Conservation (phyloP, 1,140 invertebrate genomes). For the Antheraea pernyi region DNA sequence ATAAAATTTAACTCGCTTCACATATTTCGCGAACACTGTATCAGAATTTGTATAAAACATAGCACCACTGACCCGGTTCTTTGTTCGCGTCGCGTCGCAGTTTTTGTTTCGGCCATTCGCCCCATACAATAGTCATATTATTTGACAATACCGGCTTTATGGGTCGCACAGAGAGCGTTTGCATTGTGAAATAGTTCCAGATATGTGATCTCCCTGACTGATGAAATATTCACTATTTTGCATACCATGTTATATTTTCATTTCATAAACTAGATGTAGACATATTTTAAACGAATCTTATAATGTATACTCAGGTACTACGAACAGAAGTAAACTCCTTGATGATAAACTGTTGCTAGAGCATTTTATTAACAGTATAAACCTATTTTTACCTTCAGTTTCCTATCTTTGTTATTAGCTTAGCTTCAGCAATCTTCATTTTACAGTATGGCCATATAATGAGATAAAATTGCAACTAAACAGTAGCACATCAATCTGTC, state of each 20-base stretch:
- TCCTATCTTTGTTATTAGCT: too few relatives aligned
- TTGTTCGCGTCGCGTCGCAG: constrained; percentile 5
- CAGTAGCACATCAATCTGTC: too few relatives aligned
- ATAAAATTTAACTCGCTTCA: not conserved
- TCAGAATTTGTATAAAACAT: not conserved
- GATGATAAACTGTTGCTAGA: too few relatives aligned
- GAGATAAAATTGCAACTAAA: too few relatives aligned
- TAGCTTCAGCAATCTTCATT: too few relatives aligned
- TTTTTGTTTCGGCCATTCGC: constrained; percentile 13
- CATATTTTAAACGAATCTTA: not conserved
- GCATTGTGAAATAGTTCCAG: not conserved
- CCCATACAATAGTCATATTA: constrained; percentile 15
- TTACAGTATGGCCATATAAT: too few relatives aligned
- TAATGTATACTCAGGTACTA: too few relatives aligned
- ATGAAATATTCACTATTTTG: not conserved
- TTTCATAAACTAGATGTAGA: not conserved
- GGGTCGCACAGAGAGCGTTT: not conserved
- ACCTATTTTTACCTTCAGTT: too few relatives aligned
- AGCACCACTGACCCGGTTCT: constrained; percentile 14
- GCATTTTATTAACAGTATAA: too few relatives aligned
- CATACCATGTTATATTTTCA: not conserved
- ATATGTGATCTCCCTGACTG: not conserved
- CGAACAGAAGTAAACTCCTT: too few relatives aligned
- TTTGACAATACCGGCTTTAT: constrained; percentile 3
- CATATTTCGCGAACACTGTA: not conserved